Evolutionary conservation across 2,113 vertebrate species (phyloP), one percentile per base, ranked within the genome.

Genomic region (Catharus fuscescens): DNA sequence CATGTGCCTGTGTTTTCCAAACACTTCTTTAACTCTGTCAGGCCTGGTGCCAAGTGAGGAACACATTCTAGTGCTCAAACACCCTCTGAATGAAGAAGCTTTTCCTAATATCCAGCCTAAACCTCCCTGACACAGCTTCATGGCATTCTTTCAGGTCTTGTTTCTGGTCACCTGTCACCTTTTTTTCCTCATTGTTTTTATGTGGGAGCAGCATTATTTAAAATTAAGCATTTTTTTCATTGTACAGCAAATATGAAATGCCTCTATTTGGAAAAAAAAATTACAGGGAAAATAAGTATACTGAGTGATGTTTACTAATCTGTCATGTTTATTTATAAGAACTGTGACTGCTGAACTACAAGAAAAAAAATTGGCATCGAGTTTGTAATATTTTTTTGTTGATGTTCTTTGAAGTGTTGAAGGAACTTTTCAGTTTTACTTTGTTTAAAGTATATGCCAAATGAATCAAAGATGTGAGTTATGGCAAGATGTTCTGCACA

Each of bases 91-190:
- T 42, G 18, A 50, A 50, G 42, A 62, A 9, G 5, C 12, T 83
- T 62, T 70, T 83, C 64, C 48, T 50, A 11, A 24, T 50, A 50
- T 8, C 18, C 31, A 56, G 1, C 18, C 25, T 76, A 42, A 82
- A 38, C 32, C 19, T 74, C 19, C 14, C 13, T 12, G 21, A 21
- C 38, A 25, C 13, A 47, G 29, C 16, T 60, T 60, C 16, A 21
- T 81, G 48, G 18, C 0, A 0, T 28, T 83, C 16, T 12, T 28
- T 89, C 2, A 0, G 18, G 19, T 74, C 38, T 34, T 34, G 9
- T 47, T 52, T 60, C 20, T 53, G 61, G 19, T 45, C 23, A 66
- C 5, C 9, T 23, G 1, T 14, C 28, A 53, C 28, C 28, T 6
- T 24, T 57, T 48, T 45, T 14, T 21, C 56, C 29, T 62, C 10